A percentile compares a stretch with the other conserved stretches of the same genome.
These are phyloP conservation scores for Chrysodeixis includens DNA, from an alignment of 2,888 invertebrate genomes.

Conservation along the genomic window DNA sequence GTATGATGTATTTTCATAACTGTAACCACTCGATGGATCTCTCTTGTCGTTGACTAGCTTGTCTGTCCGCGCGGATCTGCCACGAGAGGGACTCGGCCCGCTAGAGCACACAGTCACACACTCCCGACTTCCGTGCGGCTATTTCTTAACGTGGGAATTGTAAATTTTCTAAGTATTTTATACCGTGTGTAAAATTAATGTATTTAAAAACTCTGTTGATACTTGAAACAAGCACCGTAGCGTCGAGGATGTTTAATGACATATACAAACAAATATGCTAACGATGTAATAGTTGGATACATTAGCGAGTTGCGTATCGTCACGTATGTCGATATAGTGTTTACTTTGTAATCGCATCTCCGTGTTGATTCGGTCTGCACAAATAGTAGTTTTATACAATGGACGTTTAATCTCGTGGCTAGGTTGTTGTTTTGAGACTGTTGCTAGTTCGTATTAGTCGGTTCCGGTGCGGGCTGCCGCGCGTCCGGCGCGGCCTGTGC, in stretches of 20 bases:
- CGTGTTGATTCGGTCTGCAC: conserved; percentile 75
- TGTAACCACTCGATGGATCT: conserved; percentile 69
- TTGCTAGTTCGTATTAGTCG: conserved; percentile 59
- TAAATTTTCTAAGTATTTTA: conserved; percentile 89
- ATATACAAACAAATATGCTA: conserved; percentile 59
- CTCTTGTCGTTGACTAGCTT: conserved; percentile 60
- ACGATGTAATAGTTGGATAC: conserved; percentile 65
- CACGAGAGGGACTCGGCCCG: conserved; percentile 23
- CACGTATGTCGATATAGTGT: conserved; percentile 65
- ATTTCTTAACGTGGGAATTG: conserved; percentile 82
- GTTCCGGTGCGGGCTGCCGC: conserved; percentile 39
- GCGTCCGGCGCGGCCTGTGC: conserved; percentile 13
- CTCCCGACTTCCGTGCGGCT: conserved; percentile 72
- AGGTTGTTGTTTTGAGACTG: conserved; percentile 69
- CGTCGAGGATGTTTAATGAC: conserved; percentile 61
- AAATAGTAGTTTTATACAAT: conserved; percentile 77
- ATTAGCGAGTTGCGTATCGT: conserved; percentile 69
- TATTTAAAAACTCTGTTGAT: conserved; percentile 78
- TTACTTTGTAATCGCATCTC: conserved; percentile 63
- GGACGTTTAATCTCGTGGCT: conserved; percentile 70
- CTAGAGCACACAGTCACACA: conserved; percentile 24
- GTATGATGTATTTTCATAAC: conserved; percentile 78
- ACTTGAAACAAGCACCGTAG: conserved; percentile 71
- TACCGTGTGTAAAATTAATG: conserved; percentile 85
- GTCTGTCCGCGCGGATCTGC: conserved; percentile 49